phyloP scores from a whole-genome alignment of 92 coral and sea anemone species.

The Scolanthus callimorphus region DNA sequence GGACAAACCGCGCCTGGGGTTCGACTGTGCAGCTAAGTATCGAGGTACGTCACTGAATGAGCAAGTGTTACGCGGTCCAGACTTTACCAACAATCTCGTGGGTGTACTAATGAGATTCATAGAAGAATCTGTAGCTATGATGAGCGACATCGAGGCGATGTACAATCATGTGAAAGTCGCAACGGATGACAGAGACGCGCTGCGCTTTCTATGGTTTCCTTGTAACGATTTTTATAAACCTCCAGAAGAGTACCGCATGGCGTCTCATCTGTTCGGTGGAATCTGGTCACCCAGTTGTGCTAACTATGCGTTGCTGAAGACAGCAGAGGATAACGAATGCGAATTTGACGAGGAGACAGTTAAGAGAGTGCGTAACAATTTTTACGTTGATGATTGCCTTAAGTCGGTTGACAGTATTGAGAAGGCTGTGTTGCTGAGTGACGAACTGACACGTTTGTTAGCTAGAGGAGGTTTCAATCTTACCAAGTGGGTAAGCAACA shows the following conservation, averaged over 20 bases:
- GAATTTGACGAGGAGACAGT: constrained; percentile 10
- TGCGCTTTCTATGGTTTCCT: constrained; percentile 51
- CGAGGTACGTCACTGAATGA: constrained; percentile 35
- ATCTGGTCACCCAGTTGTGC: constrained; percentile 36
- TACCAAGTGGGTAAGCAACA: constrained; percentile 20
- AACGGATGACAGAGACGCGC: constrained; percentile 38
- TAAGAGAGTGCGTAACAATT: constrained; percentile 11
- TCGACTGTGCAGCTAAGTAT: constrained; percentile 48
- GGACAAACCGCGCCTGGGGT: constrained; percentile 31
- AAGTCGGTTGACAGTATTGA: constrained; percentile 16
- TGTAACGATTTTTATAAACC: constrained; percentile 6
- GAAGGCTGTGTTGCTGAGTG: background rate
- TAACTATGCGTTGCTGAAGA: constrained; percentile 18
- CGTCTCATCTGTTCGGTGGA: constrained; percentile 36
- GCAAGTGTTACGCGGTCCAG: constrained; percentile 44
- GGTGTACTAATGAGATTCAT: constrained; percentile 53
- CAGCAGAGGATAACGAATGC: constrained; percentile 16
- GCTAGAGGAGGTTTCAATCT: constrained; percentile 7
- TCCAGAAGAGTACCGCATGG: constrained; percentile 34
- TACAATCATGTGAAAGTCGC: constrained; percentile 45
- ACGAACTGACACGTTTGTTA: constrained; percentile 2
- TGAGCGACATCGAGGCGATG: constrained; percentile 55
- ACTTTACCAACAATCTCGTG: constrained; percentile 36
- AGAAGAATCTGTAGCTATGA: constrained; percentile 38
- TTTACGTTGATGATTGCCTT: constrained; percentile 33